phyloP scores from a whole-genome alignment of 1,140 invertebrate genomes.

The Drosophila dunni region DNA sequence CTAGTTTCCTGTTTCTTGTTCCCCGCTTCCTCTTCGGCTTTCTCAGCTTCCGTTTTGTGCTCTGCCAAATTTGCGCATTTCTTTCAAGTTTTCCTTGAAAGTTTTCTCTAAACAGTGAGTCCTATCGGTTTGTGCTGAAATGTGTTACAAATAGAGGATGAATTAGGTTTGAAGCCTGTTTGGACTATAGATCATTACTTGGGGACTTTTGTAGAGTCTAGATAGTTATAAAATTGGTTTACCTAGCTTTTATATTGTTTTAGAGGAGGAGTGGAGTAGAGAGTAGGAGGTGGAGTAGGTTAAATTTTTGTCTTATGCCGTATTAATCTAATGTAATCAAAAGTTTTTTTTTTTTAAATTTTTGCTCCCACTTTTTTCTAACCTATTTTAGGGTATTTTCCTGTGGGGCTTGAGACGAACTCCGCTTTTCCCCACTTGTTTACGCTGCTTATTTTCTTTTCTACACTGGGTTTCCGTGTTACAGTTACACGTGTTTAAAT shows the following conservation, averaged over 20 bases:
- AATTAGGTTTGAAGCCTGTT: no score
- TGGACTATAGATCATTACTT: no score
- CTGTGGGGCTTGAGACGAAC: neutral
- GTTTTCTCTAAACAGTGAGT: neutral
- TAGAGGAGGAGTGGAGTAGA: no score
- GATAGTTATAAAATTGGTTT: no score
- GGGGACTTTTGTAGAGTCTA: no score
- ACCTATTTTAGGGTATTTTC: neutral
- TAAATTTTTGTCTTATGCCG: no score
- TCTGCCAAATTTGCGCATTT: conserved; percentile 30
- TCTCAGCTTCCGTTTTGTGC: conserved; percentile 17
- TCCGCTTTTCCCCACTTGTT: neutral
- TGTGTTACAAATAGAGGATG: neutral
- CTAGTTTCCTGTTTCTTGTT: neutral
- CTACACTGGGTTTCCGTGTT: conserved; percentile 23
- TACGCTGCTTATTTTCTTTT: neutral
- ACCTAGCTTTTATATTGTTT: no score
- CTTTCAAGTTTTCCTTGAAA: conserved; percentile 37
- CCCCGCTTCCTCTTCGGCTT: conserved; percentile 1
- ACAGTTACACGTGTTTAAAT: conserved; percentile 56
- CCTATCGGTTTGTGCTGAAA: neutral
- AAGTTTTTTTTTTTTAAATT: no score
- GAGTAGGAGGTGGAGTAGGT: no score
- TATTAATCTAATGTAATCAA: no score
- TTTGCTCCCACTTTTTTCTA: no score